These are phyloP conservation scores for Ladona fulva DNA, from an alignment of 1,140 invertebrate species.

Conservation along the genomic window DNA sequence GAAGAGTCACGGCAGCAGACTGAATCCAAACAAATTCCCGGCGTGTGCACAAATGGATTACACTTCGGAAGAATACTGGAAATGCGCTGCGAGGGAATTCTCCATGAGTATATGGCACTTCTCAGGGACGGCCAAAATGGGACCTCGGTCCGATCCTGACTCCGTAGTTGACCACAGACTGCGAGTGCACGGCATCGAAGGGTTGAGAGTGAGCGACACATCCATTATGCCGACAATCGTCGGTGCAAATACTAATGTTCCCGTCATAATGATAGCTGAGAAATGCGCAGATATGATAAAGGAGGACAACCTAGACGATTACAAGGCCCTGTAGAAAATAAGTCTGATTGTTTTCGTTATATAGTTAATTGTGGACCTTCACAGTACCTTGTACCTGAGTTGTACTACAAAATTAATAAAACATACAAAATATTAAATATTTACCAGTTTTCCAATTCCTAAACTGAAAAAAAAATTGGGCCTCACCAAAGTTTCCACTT, in stretches of 20 bases:
- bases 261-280: conserved; percentile 45
- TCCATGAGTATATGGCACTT: conserved; percentile 68
- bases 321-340: neutral
- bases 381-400: too few species aligned
- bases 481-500: too few species aligned
- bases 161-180: conserved; percentile 49
- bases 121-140: conserved; percentile 60
- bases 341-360: too few species aligned
- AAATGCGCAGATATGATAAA: conserved; percentile 37
- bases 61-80: conserved; percentile 60
- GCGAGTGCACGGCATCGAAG: conserved; percentile 38
- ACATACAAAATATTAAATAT: too few species aligned
- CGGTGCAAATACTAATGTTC: conserved; percentile 39
- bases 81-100: conserved; percentile 55
- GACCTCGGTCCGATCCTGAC: conserved; percentile 35
- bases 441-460: too few species aligned
- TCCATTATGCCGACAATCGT: conserved; percentile 39
- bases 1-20: neutral
- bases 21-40: conserved; percentile 34
- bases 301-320: neutral
- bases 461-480: too few species aligned
- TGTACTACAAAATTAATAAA: too few species aligned
- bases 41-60: conserved; percentile 53
- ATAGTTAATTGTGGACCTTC: too few species aligned
- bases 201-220: conserved; percentile 37